phyloP scores from a whole-genome alignment of 2,888 invertebrate species.

The Aromia moschata region DNA sequence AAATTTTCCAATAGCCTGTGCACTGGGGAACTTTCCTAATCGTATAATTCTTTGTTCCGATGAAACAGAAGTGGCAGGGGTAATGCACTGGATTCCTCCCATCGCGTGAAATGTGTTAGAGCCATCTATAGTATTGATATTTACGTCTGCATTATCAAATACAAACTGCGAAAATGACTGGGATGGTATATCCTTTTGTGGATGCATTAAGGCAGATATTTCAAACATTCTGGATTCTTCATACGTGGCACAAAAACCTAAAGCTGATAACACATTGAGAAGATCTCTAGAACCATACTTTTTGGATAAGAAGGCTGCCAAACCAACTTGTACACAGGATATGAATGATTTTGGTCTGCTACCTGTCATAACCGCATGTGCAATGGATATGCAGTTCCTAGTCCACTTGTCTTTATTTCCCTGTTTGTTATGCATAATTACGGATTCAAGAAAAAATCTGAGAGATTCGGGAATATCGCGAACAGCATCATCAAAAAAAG shows the following conservation, averaged over 20 bases:
- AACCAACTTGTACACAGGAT: conserved; percentile 8
- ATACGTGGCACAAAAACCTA: conserved; percentile 45
- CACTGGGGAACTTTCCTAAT: no score
- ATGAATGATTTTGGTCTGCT: neutral
- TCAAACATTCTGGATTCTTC: conserved; percentile 44
- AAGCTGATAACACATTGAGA: conserved; percentile 39
- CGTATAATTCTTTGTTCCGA: neutral
- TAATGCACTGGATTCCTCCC: conserved; percentile 42
- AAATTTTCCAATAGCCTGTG: conserved; percentile 23
- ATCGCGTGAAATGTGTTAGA: conserved; percentile 49
- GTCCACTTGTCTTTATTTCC: neutral
- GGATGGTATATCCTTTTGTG: no score
- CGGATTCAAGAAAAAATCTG: neutral
- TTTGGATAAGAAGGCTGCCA: conserved; percentile 25
- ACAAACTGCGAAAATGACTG: no score
- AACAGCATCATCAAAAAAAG: neutral
- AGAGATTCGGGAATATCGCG: neutral
- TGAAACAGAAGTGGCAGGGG: neutral
- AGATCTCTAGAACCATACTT: conserved; percentile 43
- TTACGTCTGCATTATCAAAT: conserved; percentile 51
- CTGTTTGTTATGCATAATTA: neutral
- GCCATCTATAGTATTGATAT: conserved; percentile 50
- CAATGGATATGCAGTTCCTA: conserved; percentile 2
- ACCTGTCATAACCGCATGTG: neutral
- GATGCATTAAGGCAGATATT: no score